Evolutionary conservation across 2,113 vertebrate species (phyloP).

Genomic region (Copsychus sechellarum): DNA sequence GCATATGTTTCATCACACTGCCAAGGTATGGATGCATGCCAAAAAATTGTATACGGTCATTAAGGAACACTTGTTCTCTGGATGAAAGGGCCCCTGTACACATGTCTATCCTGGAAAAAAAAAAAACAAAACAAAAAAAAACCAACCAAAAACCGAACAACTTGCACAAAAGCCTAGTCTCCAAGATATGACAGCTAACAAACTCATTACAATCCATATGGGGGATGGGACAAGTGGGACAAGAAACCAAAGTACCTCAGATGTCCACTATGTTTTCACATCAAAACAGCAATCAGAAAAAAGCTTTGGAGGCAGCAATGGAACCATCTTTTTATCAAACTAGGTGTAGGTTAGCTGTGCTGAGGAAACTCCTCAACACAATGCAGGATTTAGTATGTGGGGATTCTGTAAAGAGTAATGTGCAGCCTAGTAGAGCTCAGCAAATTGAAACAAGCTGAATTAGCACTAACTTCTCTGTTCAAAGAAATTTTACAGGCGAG

Average conservation of each 20-base stretch:
- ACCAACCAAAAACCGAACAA: background rate
- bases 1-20: slow-evolving; percentile 23
- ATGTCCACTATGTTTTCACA: background rate
- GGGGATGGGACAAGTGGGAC: background rate
- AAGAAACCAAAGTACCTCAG: background rate
- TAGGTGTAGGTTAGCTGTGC: background rate
- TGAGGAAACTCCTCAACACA: background rate
- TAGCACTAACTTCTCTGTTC: background rate
- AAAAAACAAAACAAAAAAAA: background rate
- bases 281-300: background rate
- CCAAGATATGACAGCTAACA: slow-evolving; percentile 58
- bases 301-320: background rate
- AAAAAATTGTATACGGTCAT: slow-evolving; percentile 44
- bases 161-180: slow-evolving; percentile 35
- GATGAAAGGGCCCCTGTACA: slow-evolving; percentile 45
- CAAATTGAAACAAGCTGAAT: background rate
- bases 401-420: background rate
- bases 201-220: background rate
- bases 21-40: slow-evolving; percentile 8
- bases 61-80: slow-evolving; percentile 51
- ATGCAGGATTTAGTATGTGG: accelerated
- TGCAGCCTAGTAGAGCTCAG: background rate
- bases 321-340: background rate
- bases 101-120: slow-evolving; percentile 17
- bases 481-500: background rate